Conservation (phyloP, 1,140 invertebrate genomes). For the Aphis gossypii region DNA sequence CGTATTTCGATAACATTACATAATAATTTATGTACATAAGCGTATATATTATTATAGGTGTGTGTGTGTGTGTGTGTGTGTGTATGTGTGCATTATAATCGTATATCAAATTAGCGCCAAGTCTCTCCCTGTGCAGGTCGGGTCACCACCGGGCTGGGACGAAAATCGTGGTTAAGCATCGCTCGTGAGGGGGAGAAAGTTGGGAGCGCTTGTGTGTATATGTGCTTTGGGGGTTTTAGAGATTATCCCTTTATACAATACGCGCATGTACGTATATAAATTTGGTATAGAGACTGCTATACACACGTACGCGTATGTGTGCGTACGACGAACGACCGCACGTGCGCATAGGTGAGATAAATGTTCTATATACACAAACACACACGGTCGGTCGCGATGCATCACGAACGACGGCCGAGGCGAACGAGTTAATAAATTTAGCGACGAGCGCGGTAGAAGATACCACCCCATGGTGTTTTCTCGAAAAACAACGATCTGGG, state of each 20-base stretch:
- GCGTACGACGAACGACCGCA: not conserved
- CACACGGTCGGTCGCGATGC: not conserved
- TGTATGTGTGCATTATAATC: not conserved
- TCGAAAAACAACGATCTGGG: constrained; percentile 41
- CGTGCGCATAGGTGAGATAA: constrained; percentile 27
- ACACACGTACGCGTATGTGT: not conserved
- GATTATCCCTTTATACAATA: constrained; percentile 42
- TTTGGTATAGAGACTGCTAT: not conserved
- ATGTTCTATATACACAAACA: not conserved
- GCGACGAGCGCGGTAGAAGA: not conserved
- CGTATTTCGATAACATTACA: constrained; percentile 32
- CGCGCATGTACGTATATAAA: not conserved
- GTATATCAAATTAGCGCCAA: constrained; percentile 37
- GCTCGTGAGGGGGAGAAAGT: not conserved
- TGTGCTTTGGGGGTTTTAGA: constrained; percentile 25
- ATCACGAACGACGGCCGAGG: not conserved
- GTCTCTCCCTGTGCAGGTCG: not conserved
- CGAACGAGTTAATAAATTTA: constrained; percentile 58
- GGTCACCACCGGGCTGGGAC: no score
- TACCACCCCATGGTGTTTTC: not conserved
- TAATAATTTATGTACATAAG: constrained; percentile 11
- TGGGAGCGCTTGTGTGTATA: not conserved
- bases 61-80: not conserved
- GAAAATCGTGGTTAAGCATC: not conserved
- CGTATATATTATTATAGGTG: not conserved